Base-by-base conservation (phyloP, 1,140 invertebrate species). In the Rhagoletis zephyria region DNA sequence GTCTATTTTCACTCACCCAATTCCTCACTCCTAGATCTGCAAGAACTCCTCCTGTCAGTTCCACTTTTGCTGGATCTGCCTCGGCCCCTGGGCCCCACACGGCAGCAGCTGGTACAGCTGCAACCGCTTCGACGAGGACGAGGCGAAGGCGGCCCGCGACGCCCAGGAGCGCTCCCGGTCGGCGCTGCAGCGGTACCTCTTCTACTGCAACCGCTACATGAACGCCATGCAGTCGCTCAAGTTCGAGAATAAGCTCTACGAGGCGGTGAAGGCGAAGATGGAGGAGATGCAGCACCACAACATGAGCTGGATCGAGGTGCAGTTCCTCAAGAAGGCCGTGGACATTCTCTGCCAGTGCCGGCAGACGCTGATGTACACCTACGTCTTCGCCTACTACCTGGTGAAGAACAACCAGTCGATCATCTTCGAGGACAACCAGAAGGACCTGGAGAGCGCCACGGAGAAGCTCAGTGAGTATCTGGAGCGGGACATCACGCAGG, bases 261-360 rank as follows among this genome's bases (percentile, higher is more conserved):
- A 97, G 5, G 97, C 96, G 85, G 97, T 99, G 12, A 98, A 98
- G 93, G 96, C 97, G 90, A 99, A 99, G 94, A 99, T 99, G 98
- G 98, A 99, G 93, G 98, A 99, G 94, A 99, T 99, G 98, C 98
- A 99, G 92, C 98, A 99, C 90, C 98, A 99, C 93, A 99, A 99
- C 92, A 99, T 99, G 98, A 99, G 98, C 74, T 99, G 98, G 98
- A 99, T 99, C 91, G 99, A 99, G 96, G 98, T 99, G 74, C 98
- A 99, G 95, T 99, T 99, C 94, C 94, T 99, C 88, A 98, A 98
- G 93, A 98, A 98, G 94, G 98, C 98, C 85, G 98, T 99, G 81
- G 98, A 99, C 94, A 98, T 99, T 93, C 95, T 99, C 48, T 99
- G 98, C 94, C 97, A 97, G 92, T 99, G 98, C 94, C 95, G 98